Conservation (phyloP, 1,140 invertebrate species). For the Halictus rubicundus region DNA sequence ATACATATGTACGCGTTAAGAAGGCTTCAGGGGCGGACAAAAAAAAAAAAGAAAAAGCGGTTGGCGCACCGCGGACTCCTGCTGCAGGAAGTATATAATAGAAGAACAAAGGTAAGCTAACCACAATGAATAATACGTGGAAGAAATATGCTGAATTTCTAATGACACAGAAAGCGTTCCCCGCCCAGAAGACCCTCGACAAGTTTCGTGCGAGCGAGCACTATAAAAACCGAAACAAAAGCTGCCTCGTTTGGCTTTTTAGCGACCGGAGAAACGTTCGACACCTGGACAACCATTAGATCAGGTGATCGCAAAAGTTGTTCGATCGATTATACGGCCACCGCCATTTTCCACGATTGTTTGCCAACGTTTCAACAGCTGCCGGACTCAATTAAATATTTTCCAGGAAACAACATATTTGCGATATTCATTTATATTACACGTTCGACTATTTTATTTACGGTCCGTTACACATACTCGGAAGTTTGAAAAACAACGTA, state of each 20-base stretch:
- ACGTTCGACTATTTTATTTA: no score
- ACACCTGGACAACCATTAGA: not conserved
- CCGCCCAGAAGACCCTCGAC: not conserved
- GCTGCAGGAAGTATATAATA: constrained; percentile 60
- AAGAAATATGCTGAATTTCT: constrained; percentile 68
- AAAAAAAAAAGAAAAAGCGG: constrained; percentile 37
- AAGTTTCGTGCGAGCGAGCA: not conserved
- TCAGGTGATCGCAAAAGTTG: not conserved
- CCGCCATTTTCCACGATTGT: no score
- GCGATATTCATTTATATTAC: no score
- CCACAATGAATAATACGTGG: constrained; percentile 69
- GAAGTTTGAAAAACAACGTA: no score
- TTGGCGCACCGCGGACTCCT: constrained; percentile 28
- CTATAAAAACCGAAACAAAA: constrained; percentile 5
- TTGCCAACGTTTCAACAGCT: no score
- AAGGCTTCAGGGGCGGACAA: constrained; percentile 18
- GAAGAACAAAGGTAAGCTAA: constrained; percentile 62
- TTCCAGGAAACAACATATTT: no score
- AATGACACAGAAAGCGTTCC: constrained; percentile 50
- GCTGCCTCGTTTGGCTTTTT: not conserved
- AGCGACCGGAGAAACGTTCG: no score
- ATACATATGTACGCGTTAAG: constrained; percentile 48
- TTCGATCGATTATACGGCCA: no score
- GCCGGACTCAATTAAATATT: no score
- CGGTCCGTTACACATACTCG: no score